Conservation (phyloP, 2,797 vertebrate genomes). For the Meda fulgida region DNA sequence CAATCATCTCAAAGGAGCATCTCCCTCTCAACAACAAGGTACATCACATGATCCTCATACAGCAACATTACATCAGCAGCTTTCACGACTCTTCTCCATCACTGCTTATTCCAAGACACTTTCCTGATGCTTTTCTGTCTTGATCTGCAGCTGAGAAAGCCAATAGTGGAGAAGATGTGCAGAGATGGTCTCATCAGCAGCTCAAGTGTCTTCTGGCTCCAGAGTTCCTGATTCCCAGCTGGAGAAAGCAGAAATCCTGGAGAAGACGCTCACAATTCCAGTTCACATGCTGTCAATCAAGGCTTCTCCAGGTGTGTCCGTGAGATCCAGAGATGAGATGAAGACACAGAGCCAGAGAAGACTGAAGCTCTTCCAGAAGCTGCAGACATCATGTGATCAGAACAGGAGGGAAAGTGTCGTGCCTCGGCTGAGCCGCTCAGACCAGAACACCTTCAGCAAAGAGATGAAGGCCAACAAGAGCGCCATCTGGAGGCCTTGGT, state of each 20-base stretch:
- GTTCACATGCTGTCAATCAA: conserved; percentile 66
- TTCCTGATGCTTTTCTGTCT: background rate
- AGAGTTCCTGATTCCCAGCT: conserved; percentile 76
- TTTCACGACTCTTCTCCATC: background rate
- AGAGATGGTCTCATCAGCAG: conserved; percentile 49
- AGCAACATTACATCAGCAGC: conserved; percentile 15
- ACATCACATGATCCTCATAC: background rate
- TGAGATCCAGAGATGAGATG: background rate
- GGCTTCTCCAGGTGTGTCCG: background rate
- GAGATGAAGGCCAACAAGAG: conserved; percentile 18
- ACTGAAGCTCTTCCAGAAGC: background rate
- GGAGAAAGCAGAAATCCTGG: conserved; percentile 83
- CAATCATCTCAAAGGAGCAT: conserved; percentile 70
- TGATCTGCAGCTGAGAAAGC: conserved; percentile 47
- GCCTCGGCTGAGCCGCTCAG: conserved; percentile 6
- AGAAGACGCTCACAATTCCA: conserved; percentile 69
- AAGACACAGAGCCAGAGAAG: background rate
- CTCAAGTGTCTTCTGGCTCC: conserved; percentile 68
- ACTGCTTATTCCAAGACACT: background rate
- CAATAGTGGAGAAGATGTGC: conserved; percentile 61
- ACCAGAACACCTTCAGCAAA: conserved; percentile 44
- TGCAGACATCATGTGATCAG: conserved; percentile 34
- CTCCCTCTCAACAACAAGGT: conserved; percentile 61
- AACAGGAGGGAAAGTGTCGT: conserved; percentile 18
- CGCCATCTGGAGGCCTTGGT: conserved; percentile 48